phyloP scores from a whole-genome alignment of 2,888 invertebrate genomes.

The Phytoseiulus persimilis region DNA sequence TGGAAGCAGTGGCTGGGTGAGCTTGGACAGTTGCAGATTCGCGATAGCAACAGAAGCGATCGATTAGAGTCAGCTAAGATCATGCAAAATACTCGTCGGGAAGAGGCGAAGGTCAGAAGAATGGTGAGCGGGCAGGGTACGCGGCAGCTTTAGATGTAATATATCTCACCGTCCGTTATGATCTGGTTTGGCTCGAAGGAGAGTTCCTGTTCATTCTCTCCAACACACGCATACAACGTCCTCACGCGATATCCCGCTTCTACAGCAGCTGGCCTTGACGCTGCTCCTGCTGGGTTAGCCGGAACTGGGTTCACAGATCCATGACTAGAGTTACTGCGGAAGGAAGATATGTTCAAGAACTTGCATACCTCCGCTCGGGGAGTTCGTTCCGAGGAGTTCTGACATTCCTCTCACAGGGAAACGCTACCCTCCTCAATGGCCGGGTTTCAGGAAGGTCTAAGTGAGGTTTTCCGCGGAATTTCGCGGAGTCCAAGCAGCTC shows the following conservation, averaged over 20 bases:
- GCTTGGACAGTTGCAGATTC: background rate
- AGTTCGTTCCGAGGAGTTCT: too few species aligned
- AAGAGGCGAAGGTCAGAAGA: too few species aligned
- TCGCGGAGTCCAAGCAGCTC: too few species aligned
- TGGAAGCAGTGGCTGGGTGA: constrained; percentile 9
- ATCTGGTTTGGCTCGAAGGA: constrained; percentile 98
- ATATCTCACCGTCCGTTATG: constrained; percentile 75
- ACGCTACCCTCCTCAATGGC: too few species aligned
- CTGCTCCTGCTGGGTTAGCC: background rate
- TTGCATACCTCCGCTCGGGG: too few species aligned
- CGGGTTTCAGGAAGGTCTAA: too few species aligned
- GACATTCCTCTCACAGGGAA: too few species aligned
- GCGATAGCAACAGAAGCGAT: background rate
- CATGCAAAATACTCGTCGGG: background rate
- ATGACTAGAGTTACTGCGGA: constrained; percentile 19
- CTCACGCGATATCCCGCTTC: constrained; percentile 64
- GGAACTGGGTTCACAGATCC: constrained; percentile 12
- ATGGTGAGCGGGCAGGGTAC: too few species aligned
- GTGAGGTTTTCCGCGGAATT: too few species aligned
- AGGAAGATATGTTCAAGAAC: background rate
- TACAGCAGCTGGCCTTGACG: background rate
- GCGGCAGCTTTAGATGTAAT: background rate
- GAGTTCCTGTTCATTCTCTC: constrained; percentile 90
- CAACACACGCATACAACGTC: constrained; percentile 88
- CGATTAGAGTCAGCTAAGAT: background rate